phyloP scores from a whole-genome alignment of 53 echinoderm and acorn worm species.

The Mesocentrotus franciscanus region DNA sequence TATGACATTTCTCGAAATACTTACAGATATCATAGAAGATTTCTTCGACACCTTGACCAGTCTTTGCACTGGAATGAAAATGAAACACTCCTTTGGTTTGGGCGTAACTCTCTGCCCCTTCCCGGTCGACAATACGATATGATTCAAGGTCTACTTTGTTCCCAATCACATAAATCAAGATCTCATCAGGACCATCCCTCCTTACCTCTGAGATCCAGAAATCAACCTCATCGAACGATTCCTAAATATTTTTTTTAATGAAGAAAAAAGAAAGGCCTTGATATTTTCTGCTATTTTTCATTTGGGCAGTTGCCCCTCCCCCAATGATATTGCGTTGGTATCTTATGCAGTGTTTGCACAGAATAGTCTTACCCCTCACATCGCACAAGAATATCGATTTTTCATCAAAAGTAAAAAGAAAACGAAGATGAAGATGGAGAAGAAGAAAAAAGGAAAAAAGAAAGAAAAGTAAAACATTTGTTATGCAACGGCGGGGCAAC shows the following conservation, averaged over 20 bases:
- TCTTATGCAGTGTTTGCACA: too few species aligned
- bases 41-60: slow-evolving; percentile 61
- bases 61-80: slow-evolving; percentile 73
- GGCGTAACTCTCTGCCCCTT: slow-evolving; percentile 63
- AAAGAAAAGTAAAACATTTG: neutral
- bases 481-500: neutral
- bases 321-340: neutral
- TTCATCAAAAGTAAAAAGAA: neutral
- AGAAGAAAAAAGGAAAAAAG: neutral
- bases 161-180: too few species aligned
- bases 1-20: neutral
- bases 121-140: slow-evolving; percentile 15
- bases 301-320: too few species aligned
- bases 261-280: too few species aligned
- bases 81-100: slow-evolving; percentile 59
- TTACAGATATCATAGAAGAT: slow-evolving; percentile 57
- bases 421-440: neutral
- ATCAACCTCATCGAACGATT: slow-evolving; percentile 69
- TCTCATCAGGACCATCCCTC: slow-evolving; percentile 69
- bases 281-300: too few species aligned
- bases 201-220: slow-evolving; percentile 70
- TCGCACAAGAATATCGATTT: too few species aligned
- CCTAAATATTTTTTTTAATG: slow-evolving; percentile 50
- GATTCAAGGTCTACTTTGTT: slow-evolving; percentile 67
- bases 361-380: too few species aligned